Percentiles rank a stretch among this genome's conserved stretches.
Conservation (phyloP, 2,888 invertebrate genomes). For the Athripsodes cinereus region DNA sequence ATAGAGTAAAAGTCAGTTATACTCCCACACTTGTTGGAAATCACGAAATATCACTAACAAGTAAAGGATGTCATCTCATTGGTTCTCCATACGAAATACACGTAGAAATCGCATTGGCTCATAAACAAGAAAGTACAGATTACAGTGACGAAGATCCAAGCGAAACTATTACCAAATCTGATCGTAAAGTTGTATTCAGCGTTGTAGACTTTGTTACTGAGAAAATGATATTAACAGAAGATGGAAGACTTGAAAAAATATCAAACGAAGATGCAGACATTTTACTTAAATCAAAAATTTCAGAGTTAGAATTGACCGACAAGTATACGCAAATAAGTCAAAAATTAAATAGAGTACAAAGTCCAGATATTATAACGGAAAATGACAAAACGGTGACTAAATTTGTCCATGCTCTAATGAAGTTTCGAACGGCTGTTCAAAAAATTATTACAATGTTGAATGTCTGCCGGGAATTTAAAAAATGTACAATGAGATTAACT, state of each 20-base stretch:
- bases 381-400: neutral
- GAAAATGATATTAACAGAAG: conserved; percentile 51
- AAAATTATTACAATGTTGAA: conserved; percentile 38
- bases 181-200: conserved; percentile 44
- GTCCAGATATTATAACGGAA: conserved; percentile 18
- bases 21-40: conserved; percentile 47
- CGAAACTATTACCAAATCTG: conserved; percentile 20
- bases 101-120: conserved; percentile 31
- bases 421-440: conserved; percentile 28
- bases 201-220: conserved; percentile 52
- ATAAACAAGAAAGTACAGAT: conserved; percentile 31
- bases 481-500: neutral
- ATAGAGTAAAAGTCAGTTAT: conserved; percentile 49
- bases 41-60: conserved; percentile 52
- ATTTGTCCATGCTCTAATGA: too few relatives aligned
- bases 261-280: conserved; percentile 42
- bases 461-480: conserved; percentile 37
- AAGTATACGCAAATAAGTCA: conserved; percentile 22
- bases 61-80: conserved; percentile 49
- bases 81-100: conserved; percentile 55
- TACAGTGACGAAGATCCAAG: conserved; percentile 33
- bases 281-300: conserved; percentile 23
- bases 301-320: conserved; percentile 26
- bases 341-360: neutral
- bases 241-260: conserved; percentile 46